These are phyloP conservation scores for Oncopeltus fasciatus DNA, from an alignment of 1,140 invertebrate genomes.

Conservation along the genomic window DNA sequence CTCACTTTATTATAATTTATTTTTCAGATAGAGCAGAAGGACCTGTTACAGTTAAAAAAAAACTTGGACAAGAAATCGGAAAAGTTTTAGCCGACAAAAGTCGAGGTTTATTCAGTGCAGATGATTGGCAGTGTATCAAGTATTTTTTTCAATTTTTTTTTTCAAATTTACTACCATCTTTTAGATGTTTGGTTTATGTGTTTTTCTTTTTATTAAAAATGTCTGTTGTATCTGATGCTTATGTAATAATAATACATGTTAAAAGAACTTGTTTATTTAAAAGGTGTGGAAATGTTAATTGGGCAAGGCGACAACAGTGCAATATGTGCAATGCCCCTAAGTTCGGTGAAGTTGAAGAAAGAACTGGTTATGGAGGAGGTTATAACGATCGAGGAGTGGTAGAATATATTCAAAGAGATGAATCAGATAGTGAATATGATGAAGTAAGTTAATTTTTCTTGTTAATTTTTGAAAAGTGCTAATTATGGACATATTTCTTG, in stretches of 20 bases:
- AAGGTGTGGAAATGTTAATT: conserved; percentile 96
- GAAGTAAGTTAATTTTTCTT: too few relatives aligned
- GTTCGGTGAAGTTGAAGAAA: conserved; percentile 74
- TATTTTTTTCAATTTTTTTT: conserved; percentile 24
- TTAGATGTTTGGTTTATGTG: too few relatives aligned
- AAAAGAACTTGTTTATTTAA: too few relatives aligned
- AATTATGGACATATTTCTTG: too few relatives aligned
- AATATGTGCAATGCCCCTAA: conserved; percentile 99
- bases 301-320: conserved; percentile 89
- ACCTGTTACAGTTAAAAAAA: conserved; percentile 59
- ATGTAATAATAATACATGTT: too few relatives aligned
- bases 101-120: conserved; percentile 90
- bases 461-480: too few relatives aligned
- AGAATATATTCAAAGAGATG: conserved; percentile 79
- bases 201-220: too few relatives aligned
- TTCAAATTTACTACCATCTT: too few relatives aligned
- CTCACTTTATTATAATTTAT: neutral
- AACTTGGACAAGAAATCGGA: conserved; percentile 91
- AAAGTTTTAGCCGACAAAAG: conserved; percentile 97
- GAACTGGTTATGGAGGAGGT: conserved; percentile 52
- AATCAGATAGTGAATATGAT: conserved; percentile 85
- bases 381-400: conserved; percentile 89
- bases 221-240: neutral
- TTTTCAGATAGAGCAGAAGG: conserved; percentile 24
- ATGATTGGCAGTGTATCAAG: conserved; percentile 99